Evolutionary conservation across 2,888 invertebrate species (phyloP), one percentile per base, ranked within the genome.

Genomic region (Synanthedon vespiformis): DNA sequence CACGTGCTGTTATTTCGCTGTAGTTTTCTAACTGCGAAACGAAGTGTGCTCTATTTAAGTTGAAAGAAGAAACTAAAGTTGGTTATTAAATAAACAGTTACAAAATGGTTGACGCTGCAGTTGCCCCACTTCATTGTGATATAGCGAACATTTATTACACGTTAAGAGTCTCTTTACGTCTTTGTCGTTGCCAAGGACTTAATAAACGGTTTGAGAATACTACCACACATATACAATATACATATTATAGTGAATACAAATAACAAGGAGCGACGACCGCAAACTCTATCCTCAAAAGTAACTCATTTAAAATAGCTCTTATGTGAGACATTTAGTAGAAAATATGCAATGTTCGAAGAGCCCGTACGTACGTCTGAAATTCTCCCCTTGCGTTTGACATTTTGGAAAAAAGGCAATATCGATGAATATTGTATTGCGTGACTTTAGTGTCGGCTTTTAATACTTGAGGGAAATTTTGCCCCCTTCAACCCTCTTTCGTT

Each of bases 341-440:
- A 61, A 59, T 57, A 53, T 52, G 54, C 44, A 51, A 55, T 34
- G 34, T 34, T 34, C 34, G 34, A 34, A 10, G 10, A 10, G 34
- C 34, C 8, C 8, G 34, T 34, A 52, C 52, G 51, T 54, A 51
- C 55, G 53, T 54, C 50, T 58, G 56, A 65, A 71, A 67, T 64
- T 73, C 53, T 51, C 53, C 54, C 56, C 54, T 53, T 41, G 18
- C 16, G 54, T 57, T 57, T 56, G 56, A 53, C 54, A 54, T 78
- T 67, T 16, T 44, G 6, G 65, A 65, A 67, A 69, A 74, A 71
- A 63, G 67, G 67, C 71, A 76, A 79, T 79, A 77, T 76, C 79
- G 67, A 80, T 83, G 80, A 81, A 82, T 82, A 80, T 80, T 81
- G 76, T 81, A 79, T 80, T 73, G 72, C 68, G 69, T 74, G 74